Evolutionary conservation across 2,888 invertebrate species (phyloP), one percentile per base, ranked within the genome.

Genomic region (Papilio gigon): DNA sequence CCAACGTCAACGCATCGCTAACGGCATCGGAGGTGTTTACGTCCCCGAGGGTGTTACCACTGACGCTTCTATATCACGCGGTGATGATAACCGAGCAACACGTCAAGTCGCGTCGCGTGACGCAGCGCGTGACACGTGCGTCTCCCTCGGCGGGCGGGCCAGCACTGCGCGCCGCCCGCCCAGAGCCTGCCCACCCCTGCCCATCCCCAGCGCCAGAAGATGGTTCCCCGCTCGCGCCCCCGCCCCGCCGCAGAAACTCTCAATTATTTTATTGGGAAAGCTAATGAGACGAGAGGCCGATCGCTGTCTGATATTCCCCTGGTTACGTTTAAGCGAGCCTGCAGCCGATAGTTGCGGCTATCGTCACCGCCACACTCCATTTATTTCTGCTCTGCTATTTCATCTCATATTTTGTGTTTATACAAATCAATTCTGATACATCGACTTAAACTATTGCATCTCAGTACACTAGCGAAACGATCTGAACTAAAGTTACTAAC

Each of bases 251-350:
- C 84, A 83, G 81, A 87, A 88, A 87, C 88, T 89, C 90, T 85
- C 90, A 89, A 90, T 91, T 90, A 91, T 90, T 90, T 91, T 90
- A 91, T 91, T 88, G 89, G 87, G 82, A 84, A 88, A 90, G 87
- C 88, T 91, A 90, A 91, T 91, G 90, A 90, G 90, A 86, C 88
- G 89, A 83, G 82, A 86, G 83, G 82, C 77, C 78, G 79, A 79
- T 78, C 81, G 78, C 75, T 80, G 82, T 81, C 83, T 80, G 79
- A 79, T 82, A 81, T 79, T 79, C 76, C 81, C 79, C 80, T 81
- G 80, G 77, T 76, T 79, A 80, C 77, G 27, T 59, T 60, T 50
- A 50, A 17, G 33, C 30, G 30, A 69, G 53, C 37, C 67, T 40
- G 56, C 50, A 14, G 44, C 30, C 33, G 42, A 33, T 62, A 27